Conservation (phyloP, 2,113 vertebrate genomes). For the Bos javanicus region DNA sequence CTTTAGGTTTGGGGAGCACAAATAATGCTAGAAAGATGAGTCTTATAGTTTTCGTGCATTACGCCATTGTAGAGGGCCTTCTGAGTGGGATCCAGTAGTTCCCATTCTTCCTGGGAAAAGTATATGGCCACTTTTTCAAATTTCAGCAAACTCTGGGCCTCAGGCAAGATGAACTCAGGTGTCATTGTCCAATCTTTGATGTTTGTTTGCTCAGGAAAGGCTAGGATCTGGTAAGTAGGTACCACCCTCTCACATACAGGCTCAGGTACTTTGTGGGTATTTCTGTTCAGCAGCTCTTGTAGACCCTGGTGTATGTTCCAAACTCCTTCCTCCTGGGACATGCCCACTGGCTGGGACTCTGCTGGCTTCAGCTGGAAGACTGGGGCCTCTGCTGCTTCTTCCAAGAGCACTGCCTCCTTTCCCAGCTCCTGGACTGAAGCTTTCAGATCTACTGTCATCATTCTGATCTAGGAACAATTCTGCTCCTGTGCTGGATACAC, state of each 20-base stretch:
- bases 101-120: constrained; percentile 71
- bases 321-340: constrained; percentile 30
- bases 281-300: constrained; percentile 1
- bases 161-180: background rate
- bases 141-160: constrained; percentile 20
- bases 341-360: background rate
- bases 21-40: constrained; percentile 61
- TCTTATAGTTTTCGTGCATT: constrained; percentile 59
- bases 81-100: background rate
- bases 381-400: constrained; percentile 14
- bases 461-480: background rate
- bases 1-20: constrained; percentile 55
- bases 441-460: constrained; percentile 48
- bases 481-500: background rate
- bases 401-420: constrained; percentile 24
- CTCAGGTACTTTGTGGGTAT: background rate
- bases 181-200: constrained; percentile 27
- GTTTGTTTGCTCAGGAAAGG: background rate
- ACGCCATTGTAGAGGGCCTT: background rate
- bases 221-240: background rate
- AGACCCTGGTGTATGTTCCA: background rate
- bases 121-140: constrained; percentile 68
- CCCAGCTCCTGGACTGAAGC: constrained; percentile 22
- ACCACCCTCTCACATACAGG: background rate
- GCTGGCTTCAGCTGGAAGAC: constrained; percentile 23